A percentile compares a stretch with the other conserved stretches of the same genome.
These are phyloP conservation scores for Formicarius rufipectus DNA, from an alignment of 2,113 vertebrate genomes.

Conservation along the genomic window DNA sequence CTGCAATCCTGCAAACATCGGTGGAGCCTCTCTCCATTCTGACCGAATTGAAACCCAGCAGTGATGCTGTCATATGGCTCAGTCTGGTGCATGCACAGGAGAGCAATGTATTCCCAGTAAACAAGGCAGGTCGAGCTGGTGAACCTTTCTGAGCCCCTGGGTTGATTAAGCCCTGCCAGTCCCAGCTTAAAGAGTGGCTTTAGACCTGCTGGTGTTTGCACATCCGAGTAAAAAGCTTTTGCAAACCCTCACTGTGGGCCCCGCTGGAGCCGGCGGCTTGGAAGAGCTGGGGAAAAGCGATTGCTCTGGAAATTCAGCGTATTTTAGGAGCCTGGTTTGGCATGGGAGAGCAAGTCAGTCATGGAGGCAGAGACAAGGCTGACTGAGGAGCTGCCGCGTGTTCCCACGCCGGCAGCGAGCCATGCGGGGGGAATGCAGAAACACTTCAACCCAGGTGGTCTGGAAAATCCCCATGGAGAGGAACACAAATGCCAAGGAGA, in stretches of 20 bases:
- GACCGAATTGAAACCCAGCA: accelerated
- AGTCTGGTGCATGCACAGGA: background rate
- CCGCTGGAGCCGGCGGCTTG: background rate
- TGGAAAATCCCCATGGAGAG: slow-evolving; percentile 38
- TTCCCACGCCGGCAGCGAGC: background rate
- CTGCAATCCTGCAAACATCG: background rate
- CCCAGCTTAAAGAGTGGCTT: background rate
- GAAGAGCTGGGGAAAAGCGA: background rate
- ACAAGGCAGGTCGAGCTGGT: background rate
- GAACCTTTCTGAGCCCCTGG: background rate
- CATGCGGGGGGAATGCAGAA: background rate
- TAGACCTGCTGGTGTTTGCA: background rate
- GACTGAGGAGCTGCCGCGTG: background rate
- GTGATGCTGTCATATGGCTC: accelerated
- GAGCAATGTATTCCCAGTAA: background rate
- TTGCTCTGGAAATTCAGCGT: background rate
- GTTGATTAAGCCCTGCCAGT: background rate
- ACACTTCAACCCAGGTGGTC: slow-evolving; percentile 32
- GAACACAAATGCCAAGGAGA: accelerated
- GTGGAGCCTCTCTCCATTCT: background rate
- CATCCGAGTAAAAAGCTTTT: background rate
- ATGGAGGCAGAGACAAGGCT: background rate
- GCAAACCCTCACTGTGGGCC: background rate
- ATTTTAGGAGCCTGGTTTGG: background rate
- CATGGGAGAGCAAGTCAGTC: background rate